Base-by-base conservation (phyloP, 2,888 invertebrate genomes). In the Flexamia atlantica region DNA sequence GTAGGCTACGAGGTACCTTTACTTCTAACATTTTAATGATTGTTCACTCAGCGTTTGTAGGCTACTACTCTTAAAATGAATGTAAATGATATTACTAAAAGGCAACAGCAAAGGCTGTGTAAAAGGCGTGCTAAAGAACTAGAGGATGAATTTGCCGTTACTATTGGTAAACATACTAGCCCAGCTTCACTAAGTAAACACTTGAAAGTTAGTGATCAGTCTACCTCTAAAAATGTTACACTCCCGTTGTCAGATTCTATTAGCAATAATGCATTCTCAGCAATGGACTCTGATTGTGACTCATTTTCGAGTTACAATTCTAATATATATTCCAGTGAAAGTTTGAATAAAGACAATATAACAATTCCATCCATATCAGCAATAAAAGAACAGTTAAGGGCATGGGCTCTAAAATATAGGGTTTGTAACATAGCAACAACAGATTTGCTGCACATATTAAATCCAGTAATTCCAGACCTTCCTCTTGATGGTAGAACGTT, bases 401-500 rank as follows among this genome's bases (percentile, higher is more conserved):
- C 30, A 74, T 74, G 32, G 74, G 40, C 74, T 23, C 23, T 74
- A 74, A 40, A 74, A 74, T 74, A 74, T 46, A 74, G 36, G 23
- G 36, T 74, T 23, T 25, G 36, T 14, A 74, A 74, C 36, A 25
- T 25, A 42, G 74, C 74, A 74, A 74, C 74, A 30, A 74, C 74
- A 14, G 30, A 40, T 74, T 32, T 74, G 36, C 46, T 74, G 14
- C 74, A 74, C 36, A 74, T 74, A 23, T 36, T 74, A 46, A 74
- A 74, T 74, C 74, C 74, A 23, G 14, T 32, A 20, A 42, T 74
- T 23, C 74, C 74, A n/a, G 25, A 40, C 30, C 32, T 74, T 40
- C 74, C 74, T 74, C 74, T 74, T 74, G 36, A 74, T 74, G 25
- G 42, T 36, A 74, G 74, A 74, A 42, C 74, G 23, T 30, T 74